A percentile compares a stretch with the other conserved stretches of the same genome.
Conservation (phyloP, 2,113 vertebrate genomes). For the Butorides virescens region DNA sequence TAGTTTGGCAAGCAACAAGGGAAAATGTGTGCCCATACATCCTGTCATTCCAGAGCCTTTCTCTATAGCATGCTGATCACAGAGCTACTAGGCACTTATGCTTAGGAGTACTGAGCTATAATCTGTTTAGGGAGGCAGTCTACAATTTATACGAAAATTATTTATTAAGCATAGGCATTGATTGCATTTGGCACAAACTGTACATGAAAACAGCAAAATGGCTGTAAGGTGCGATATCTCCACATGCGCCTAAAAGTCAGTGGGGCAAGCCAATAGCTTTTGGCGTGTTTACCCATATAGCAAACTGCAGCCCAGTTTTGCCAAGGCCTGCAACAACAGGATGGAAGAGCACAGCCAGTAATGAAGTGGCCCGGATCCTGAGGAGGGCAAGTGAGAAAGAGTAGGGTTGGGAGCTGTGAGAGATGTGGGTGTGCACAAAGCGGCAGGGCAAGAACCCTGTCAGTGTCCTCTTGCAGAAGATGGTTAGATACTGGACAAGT, state of each 20-base stretch:
- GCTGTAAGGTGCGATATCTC: not conserved
- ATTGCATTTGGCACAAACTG: not conserved
- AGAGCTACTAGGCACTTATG: fast-evolving
- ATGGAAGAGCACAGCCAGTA: not conserved
- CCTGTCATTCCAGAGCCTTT: not conserved
- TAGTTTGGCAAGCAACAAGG: not conserved
- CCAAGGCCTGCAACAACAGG: not conserved
- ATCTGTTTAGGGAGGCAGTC: not conserved
- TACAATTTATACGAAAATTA: not conserved
- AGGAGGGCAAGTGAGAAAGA: not conserved
- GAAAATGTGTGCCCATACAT: not conserved
- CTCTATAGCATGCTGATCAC: not conserved
- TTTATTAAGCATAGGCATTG: not conserved
- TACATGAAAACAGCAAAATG: not conserved
- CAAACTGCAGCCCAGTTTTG: not conserved
- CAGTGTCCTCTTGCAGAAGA: not conserved
- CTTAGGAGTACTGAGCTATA: not conserved
- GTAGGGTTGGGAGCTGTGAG: fast-evolving
- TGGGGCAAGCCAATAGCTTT: not conserved
- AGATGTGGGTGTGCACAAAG: not conserved
- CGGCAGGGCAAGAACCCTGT: not conserved
- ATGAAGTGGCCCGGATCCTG: not conserved
- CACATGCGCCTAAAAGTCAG: not conserved
- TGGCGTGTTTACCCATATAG: fast-evolving
- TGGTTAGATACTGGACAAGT: not conserved